A percentile compares a stretch with the other conserved stretches of the same genome.
Evolutionary conservation across 2,888 invertebrate genomes (phyloP).

Genomic region (Lycophotia porphyrea): DNA sequence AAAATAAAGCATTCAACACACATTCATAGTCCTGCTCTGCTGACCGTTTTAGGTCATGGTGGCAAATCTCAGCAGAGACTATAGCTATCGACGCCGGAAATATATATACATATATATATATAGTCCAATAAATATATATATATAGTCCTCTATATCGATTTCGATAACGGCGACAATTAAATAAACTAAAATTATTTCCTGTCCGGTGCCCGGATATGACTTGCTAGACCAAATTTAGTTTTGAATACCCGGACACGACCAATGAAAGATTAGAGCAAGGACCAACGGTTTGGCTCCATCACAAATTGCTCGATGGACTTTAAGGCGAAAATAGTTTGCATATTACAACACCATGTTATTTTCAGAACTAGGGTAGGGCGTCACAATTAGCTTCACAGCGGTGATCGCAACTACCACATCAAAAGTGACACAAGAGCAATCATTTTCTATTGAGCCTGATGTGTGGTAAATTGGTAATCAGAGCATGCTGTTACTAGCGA

Average conservation of each 20-base stretch:
- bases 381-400: conserved; percentile 4
- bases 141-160: no score
- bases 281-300: neutral
- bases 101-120: neutral
- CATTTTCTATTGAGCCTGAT: conserved; percentile 36
- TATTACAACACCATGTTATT: neutral
- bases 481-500: neutral
- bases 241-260: neutral
- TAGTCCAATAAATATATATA: no score
- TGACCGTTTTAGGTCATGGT: neutral
- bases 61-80: neutral
- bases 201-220: no score
- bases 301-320: neutral
- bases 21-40: neutral
- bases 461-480: conserved; percentile 17
- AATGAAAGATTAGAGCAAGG: neutral
- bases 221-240: no score
- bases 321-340: neutral
- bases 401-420: neutral
- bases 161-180: no score
- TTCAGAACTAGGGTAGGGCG: conserved; percentile 22
- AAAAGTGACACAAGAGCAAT: conserved; percentile 21
- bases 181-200: no score
- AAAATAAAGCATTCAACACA: no score
- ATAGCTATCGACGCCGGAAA: neutral